These are phyloP conservation scores for Tetanocera ferruginea DNA, from an alignment of 2,888 invertebrate species.

Conservation along the genomic window DNA sequence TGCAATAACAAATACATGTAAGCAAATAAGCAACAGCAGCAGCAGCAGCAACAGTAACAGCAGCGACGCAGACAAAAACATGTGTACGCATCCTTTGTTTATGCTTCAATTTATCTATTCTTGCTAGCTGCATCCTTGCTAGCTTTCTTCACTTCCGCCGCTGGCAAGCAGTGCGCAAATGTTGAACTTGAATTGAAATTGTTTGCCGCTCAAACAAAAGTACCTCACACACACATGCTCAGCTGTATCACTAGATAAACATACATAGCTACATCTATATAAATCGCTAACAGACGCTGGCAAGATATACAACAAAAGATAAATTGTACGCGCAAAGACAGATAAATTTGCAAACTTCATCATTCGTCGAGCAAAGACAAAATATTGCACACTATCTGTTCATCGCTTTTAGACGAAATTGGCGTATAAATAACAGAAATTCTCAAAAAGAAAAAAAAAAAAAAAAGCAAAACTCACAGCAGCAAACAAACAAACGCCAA, in stretches of 20 bases:
- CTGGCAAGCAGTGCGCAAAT: slow-evolving; percentile 13
- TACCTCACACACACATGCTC: neutral
- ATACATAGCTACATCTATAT: neutral
- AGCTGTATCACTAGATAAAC: neutral
- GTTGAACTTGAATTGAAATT: slow-evolving; percentile 37
- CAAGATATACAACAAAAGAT: neutral
- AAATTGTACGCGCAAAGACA: slow-evolving; percentile 27
- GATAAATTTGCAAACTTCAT: slow-evolving; percentile 36
- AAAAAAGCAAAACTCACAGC: too few species aligned
- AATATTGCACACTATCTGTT: slow-evolving; percentile 64
- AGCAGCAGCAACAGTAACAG: too few species aligned
- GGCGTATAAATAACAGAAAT: slow-evolving; percentile 37
- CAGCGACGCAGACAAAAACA: neutral
- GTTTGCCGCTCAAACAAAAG: slow-evolving; percentile 22
- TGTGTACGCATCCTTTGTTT: slow-evolving; percentile 9
- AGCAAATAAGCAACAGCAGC: too few species aligned
- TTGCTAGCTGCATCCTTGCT: neutral
- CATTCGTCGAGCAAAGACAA: slow-evolving; percentile 48
- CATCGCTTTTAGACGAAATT: slow-evolving; percentile 56
- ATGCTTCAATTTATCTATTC: slow-evolving; percentile 23
- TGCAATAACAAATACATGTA: too few species aligned
- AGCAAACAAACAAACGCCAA: neutral
- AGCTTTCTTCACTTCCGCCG: neutral
- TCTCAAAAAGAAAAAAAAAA: neutral
- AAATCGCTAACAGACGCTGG: neutral